Evolutionary conservation across 2,797 vertebrate species (phyloP).

Genomic region (Pelodytes ibericus): DNA sequence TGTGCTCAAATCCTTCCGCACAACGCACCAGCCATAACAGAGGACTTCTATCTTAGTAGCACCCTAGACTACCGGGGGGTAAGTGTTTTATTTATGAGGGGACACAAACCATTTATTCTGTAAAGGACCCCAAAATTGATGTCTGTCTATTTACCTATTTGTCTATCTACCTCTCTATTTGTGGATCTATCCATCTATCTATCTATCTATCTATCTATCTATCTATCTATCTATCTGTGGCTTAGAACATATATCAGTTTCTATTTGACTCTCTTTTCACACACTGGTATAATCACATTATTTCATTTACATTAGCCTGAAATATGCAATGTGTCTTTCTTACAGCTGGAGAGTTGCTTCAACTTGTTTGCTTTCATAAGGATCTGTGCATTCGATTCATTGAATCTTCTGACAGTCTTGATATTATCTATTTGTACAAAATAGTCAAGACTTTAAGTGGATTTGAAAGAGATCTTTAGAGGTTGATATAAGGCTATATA

Average conservation of each 20-base stretch:
- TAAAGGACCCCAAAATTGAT: too few relatives aligned
- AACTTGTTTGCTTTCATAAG: slow-evolving; percentile 51
- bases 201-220: neutral
- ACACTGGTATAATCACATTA: neutral
- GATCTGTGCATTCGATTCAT: slow-evolving; percentile 43
- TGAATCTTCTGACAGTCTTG: slow-evolving; percentile 44
- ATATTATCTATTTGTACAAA: slow-evolving; percentile 56
- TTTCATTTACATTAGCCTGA: neutral
- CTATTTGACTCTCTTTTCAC: too few relatives aligned
- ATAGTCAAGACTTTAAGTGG: slow-evolving; percentile 49
- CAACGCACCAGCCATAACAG: too few relatives aligned
- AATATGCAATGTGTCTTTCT: slow-evolving; percentile 3
- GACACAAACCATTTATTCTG: too few relatives aligned
- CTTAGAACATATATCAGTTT: neutral
- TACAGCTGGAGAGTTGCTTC: slow-evolving; percentile 18
- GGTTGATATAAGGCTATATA: slow-evolving; percentile 30
- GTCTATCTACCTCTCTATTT: too few relatives aligned
- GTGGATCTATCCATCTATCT: too few relatives aligned
- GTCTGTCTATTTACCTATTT: too few relatives aligned
- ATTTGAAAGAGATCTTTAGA: slow-evolving; percentile 50
- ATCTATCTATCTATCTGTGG: neutral
- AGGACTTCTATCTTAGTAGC: too few relatives aligned
- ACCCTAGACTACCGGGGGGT: too few relatives aligned
- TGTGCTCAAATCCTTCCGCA: too few relatives aligned
- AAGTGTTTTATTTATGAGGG: too few relatives aligned